A percentile compares a stretch with the other conserved stretches of the same genome.
These are phyloP conservation scores for Artibeus lituratus DNA, from an alignment of 2,797 vertebrate genomes.

Conservation along the genomic window DNA sequence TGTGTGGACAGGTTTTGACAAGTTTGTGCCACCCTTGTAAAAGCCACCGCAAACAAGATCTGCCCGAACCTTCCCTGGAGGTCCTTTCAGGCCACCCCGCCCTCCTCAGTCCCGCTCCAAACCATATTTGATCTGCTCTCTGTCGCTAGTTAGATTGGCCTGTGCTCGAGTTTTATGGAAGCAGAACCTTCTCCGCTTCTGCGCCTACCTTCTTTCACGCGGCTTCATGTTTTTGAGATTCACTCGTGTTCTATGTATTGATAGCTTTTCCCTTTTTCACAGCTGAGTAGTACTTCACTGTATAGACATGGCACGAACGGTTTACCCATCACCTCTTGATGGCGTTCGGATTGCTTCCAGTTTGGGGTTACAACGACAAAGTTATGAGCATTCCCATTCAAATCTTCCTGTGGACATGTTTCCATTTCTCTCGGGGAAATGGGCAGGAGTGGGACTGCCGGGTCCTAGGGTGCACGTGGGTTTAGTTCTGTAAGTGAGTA, in stretches of 20 bases:
- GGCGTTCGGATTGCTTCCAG: neutral
- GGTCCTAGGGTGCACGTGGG: neutral
- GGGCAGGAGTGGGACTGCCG: neutral
- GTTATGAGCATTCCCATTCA: neutral
- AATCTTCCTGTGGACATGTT: neutral
- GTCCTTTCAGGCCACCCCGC: neutral
- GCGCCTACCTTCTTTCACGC: neutral
- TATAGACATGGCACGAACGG: accelerated
- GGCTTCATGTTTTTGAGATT: neutral
- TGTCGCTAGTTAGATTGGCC: neutral
- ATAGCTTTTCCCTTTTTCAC: neutral
- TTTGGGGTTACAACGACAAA: neutral
- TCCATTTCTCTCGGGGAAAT: neutral
- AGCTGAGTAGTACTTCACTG: no score
- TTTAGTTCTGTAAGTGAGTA: neutral
- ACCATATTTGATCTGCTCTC: neutral
- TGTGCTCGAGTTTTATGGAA: neutral
- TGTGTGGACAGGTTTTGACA: neutral
- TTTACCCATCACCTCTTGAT: neutral
- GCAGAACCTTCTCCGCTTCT: neutral
- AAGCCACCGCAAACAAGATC: neutral
- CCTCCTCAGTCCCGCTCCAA: neutral
- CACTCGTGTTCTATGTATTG: accelerated
- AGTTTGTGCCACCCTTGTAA: neutral
- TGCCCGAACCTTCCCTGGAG: no score